Evolutionary conservation across 2,113 vertebrate species (phyloP).

Genomic region (Podilymbus podiceps): DNA sequence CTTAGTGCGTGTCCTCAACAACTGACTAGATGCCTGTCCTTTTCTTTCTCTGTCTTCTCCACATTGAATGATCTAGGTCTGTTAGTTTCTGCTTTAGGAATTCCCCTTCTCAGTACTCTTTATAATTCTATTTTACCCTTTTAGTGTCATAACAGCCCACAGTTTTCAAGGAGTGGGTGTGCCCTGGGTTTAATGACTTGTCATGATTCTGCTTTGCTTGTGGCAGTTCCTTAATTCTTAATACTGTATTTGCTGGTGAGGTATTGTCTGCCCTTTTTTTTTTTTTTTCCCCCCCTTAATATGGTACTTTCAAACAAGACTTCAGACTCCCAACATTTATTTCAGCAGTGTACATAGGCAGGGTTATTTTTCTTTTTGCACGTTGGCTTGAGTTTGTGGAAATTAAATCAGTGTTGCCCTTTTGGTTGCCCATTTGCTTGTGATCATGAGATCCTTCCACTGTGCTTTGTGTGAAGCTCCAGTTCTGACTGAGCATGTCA

Average conservation of each 20-base stretch:
- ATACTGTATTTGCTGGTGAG: neutral
- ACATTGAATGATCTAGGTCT: neutral
- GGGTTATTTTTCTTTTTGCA: neutral
- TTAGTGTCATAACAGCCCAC: neutral
- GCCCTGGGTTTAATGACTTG: slow-evolving; percentile 4
- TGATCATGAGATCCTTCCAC: neutral
- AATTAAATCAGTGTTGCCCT: neutral
- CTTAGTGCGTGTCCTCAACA: accelerated
- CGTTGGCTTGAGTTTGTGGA: neutral
- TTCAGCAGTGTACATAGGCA: neutral
- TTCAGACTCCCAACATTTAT: neutral
- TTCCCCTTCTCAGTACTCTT: neutral
- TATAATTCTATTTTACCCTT: neutral
- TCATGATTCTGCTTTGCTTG: slow-evolving; percentile 21
- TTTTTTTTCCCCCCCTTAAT: accelerated
- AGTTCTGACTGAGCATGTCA: neutral
- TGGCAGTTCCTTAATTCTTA: neutral
- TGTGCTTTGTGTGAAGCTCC: neutral
- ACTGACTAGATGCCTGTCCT: neutral
- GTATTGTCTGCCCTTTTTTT: neutral
- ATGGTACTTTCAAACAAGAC: neutral
- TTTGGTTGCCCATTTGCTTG: neutral
- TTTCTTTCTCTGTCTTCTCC: neutral
- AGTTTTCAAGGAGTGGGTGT: slow-evolving; percentile 21
- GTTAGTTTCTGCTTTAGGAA: neutral